phyloP scores from a whole-genome alignment of 2,888 invertebrate genomes.

The Clistopyga incitator region DNA sequence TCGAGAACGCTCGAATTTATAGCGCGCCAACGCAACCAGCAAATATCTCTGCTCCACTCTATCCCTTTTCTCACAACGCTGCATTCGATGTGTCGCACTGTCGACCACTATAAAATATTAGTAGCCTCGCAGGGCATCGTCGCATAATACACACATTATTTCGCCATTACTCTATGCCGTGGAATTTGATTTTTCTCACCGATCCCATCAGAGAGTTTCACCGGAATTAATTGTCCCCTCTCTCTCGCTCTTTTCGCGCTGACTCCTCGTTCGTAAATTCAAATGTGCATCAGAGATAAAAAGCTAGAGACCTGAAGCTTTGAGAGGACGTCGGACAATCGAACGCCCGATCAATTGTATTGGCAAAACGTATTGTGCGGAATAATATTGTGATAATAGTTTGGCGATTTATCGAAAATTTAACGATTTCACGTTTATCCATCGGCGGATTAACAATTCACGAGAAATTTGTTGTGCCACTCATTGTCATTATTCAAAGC shows the following conservation, averaged over 20 bases:
- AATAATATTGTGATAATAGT: neutral
- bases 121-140: too few species aligned
- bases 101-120: slow-evolving; percentile 8
- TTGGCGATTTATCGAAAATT: neutral
- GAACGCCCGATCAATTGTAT: neutral
- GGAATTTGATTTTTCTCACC: slow-evolving; percentile 15
- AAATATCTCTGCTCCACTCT: slow-evolving; percentile 5
- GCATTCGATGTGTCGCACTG: slow-evolving; percentile 5
- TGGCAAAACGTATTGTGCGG: neutral
- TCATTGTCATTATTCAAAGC: neutral
- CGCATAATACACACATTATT: slow-evolving; percentile 26
- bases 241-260: neutral
- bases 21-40: slow-evolving; percentile 28
- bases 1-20: slow-evolving; percentile 68
- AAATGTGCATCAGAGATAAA: neutral
- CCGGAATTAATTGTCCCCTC: slow-evolving; percentile 4
- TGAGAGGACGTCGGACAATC: neutral
- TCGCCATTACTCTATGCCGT: neutral
- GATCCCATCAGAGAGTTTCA: neutral
- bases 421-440: neutral
- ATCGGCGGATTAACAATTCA: neutral
- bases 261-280: neutral
- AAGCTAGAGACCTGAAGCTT: neutral
- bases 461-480: neutral
- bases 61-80: neutral